Percentiles rank a stretch among this genome's conserved stretches.
phyloP scores from a whole-genome alignment of 2,797 vertebrate genomes.

The Clarias fuscus region DNA sequence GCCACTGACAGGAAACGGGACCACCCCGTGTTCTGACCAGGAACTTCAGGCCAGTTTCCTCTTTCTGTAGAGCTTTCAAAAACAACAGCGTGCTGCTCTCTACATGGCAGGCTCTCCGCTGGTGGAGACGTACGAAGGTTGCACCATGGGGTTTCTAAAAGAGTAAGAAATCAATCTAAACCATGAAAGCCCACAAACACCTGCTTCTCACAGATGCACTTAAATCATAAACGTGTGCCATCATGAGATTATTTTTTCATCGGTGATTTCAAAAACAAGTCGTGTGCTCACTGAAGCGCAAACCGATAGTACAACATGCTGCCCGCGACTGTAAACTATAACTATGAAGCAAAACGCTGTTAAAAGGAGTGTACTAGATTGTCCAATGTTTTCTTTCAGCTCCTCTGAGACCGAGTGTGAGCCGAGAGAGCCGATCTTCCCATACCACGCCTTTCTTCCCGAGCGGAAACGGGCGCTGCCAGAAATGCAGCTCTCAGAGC shows the following conservation, averaged over 20 bases:
- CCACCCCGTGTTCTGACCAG: conserved; percentile 57
- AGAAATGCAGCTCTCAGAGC: conserved; percentile 53
- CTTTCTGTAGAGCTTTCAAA: conserved; percentile 52
- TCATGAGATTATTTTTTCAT: neutral
- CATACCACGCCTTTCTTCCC: conserved; percentile 59
- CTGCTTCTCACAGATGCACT: neutral
- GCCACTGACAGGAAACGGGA: conserved; percentile 57
- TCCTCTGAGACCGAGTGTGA: conserved; percentile 57
- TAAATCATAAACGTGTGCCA: neutral
- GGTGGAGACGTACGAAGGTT: neutral
- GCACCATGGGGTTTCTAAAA: neutral
- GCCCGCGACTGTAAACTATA: neutral
- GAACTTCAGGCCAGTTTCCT: conserved; percentile 55
- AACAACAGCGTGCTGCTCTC: conserved; percentile 40
- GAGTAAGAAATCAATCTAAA: neutral
- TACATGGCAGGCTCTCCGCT: conserved; percentile 16
- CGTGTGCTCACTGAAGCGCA: neutral
- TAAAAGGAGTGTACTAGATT: conserved; percentile 31
- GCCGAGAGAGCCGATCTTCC: conserved; percentile 58
- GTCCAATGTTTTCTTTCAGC: conserved; percentile 51
- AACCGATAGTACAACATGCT: neutral
- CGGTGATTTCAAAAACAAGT: neutral
- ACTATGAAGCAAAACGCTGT: neutral
- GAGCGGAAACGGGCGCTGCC: conserved; percentile 56
- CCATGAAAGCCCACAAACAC: neutral